Percentiles rank a stretch among this genome's conserved stretches.
These are phyloP conservation scores for Glossosoma conforme DNA, from an alignment of 1,140 invertebrate species.

Conservation along the genomic window DNA sequence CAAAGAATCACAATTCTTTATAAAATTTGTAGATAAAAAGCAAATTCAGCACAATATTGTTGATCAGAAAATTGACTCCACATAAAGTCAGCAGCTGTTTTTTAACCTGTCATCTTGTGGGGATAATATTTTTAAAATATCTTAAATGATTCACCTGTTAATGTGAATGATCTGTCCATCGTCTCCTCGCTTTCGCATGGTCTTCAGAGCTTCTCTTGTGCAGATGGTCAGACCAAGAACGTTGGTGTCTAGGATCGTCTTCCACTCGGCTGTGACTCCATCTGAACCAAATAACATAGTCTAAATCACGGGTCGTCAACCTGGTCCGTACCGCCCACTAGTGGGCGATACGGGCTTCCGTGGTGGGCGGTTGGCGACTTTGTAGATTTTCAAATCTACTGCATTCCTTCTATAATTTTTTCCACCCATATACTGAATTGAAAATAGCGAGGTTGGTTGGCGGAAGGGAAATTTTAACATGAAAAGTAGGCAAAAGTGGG, in stretches of 20 bases:
- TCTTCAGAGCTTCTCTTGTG: constrained; percentile 51
- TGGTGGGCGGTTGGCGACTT: not conserved
- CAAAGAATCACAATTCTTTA: too few species aligned
- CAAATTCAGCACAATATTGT: too few species aligned
- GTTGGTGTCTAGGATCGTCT: constrained; percentile 44
- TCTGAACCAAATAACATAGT: constrained; percentile 3
- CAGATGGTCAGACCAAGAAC: constrained; percentile 54
- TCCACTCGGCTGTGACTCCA: constrained; percentile 11
- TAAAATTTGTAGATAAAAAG: too few species aligned
- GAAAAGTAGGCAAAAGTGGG: too few species aligned
- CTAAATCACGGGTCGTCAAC: not conserved
- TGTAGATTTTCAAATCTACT: not conserved
- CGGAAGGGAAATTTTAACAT: too few species aligned
- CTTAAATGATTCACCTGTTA: constrained; percentile 53
- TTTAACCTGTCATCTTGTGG: too few species aligned
- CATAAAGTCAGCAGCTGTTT: too few species aligned
- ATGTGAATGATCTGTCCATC: constrained; percentile 65
- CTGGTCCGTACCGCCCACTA: not conserved
- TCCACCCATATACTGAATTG: not conserved
- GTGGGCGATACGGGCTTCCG: not conserved
- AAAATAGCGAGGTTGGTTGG: not conserved
- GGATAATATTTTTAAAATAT: not conserved
- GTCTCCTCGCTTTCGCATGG: constrained; percentile 54
- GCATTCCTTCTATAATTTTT: not conserved
- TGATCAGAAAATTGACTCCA: too few species aligned